Evolutionary conservation across 2,888 invertebrate species (phyloP).

Genomic region (Dexiosoma caninum): DNA sequence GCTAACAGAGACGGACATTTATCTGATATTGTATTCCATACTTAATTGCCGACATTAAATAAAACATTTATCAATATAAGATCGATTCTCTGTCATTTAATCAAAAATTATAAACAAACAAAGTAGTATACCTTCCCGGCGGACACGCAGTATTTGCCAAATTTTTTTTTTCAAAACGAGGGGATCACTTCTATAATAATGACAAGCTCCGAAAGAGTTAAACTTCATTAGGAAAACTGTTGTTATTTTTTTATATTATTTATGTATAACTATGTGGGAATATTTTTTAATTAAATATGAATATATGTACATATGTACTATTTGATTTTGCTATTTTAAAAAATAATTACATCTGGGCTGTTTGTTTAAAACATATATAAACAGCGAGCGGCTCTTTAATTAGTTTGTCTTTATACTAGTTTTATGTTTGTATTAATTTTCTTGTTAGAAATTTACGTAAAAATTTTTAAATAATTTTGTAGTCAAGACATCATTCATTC

Average conservation of each 20-base stretch:
- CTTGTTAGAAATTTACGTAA: slow-evolving; percentile 22
- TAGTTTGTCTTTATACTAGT: slow-evolving; percentile 38
- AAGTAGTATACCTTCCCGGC: too few species aligned
- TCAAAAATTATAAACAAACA: too few species aligned
- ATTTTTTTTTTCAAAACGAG: too few species aligned
- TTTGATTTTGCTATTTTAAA: background rate
- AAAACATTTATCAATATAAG: too few species aligned
- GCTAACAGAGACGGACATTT: too few species aligned
- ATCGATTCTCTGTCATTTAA: too few species aligned
- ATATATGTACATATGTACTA: too few species aligned
- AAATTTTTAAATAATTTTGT: slow-evolving; percentile 5
- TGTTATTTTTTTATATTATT: background rate
- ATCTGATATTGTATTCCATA: too few species aligned
- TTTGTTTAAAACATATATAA: background rate
- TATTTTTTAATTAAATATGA: slow-evolving; percentile 25
- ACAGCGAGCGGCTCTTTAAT: slow-evolving; percentile 23
- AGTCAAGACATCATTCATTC: background rate
- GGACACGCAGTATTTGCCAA: too few species aligned
- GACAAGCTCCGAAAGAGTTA: background rate
- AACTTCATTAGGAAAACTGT: background rate
- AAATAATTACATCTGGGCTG: slow-evolving; percentile 37
- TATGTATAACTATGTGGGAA: slow-evolving; percentile 47
- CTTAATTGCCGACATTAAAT: too few species aligned
- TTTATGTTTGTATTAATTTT: slow-evolving; percentile 22
- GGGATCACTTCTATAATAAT: too few species aligned